These are phyloP conservation scores for Drosophila melanica DNA, from an alignment of 1,140 invertebrate species.

Conservation along the genomic window DNA sequence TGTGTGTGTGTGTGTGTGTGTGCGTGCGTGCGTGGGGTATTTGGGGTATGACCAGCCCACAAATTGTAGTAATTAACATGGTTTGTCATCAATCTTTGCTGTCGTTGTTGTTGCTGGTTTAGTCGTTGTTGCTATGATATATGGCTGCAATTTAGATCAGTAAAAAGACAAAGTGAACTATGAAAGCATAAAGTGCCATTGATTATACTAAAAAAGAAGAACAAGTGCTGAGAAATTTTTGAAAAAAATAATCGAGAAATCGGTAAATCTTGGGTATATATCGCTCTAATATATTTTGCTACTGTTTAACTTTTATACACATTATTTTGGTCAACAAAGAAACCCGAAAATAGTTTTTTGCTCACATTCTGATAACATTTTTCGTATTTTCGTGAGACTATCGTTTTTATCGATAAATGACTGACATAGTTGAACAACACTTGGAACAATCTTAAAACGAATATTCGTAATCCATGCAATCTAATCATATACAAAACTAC, in stretches of 20 bases:
- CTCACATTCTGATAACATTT: background rate
- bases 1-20: background rate
- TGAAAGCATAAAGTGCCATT: background rate
- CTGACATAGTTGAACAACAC: background rate
- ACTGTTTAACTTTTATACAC: background rate
- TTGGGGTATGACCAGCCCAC: conserved; percentile 29
- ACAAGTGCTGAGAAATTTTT: background rate
- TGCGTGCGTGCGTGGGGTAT: background rate
- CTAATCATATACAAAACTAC: background rate
- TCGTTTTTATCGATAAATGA: background rate
- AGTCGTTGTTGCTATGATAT: conserved; percentile 28
- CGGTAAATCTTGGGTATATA: too few species aligned
- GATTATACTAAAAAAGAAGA: too few species aligned
- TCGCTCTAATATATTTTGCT: background rate
- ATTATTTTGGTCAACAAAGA: too few species aligned
- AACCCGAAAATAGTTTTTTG: too few species aligned
- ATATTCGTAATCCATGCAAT: conserved; percentile 14
- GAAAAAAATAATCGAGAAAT: background rate
- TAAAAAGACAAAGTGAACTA: background rate
- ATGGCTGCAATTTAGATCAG: conserved; percentile 21
- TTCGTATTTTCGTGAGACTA: too few species aligned
- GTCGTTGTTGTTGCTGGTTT: conserved; percentile 2
- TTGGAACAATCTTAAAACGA: too few species aligned
- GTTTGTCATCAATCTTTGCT: conserved; percentile 34
- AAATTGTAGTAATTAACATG: conserved; percentile 45